Percentiles rank a stretch among this genome's conserved stretches.
phyloP scores from a whole-genome alignment of 2,797 vertebrate species.

The Notolabrus celidotus region DNA sequence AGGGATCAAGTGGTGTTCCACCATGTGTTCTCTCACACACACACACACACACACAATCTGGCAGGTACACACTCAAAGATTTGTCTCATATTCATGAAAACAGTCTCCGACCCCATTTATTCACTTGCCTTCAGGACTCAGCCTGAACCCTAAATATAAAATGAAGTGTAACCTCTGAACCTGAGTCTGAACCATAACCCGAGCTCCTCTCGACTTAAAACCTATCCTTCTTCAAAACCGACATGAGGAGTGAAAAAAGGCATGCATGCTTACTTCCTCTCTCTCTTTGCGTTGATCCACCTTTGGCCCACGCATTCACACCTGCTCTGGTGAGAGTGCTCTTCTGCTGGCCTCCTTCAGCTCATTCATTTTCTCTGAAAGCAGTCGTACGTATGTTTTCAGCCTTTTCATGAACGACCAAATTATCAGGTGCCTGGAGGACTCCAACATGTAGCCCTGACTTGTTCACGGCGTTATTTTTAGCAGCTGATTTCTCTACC shows the following conservation, averaged over 20 bases:
- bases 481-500: too few relatives aligned
- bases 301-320: background rate
- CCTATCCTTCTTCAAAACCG: too few relatives aligned
- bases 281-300: background rate
- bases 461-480: background rate
- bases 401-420: background rate
- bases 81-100: background rate
- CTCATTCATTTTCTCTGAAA: background rate
- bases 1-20: constrained; percentile 31
- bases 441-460: background rate
- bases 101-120: background rate
- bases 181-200: background rate
- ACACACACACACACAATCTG: background rate
- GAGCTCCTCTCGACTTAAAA: background rate
- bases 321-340: background rate
- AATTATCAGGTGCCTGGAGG: background rate
- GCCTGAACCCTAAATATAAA: background rate
- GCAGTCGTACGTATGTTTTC: background rate
- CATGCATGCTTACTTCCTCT: too few relatives aligned
- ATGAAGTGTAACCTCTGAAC: background rate
- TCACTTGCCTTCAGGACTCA: background rate
- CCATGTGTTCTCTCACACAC: constrained; percentile 3
- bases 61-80: background rate
- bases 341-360: background rate
- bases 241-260: too few relatives aligned